These are phyloP conservation scores for Martes martes DNA, from an alignment of 2,113 vertebrate genomes.

Conservation along the genomic window DNA sequence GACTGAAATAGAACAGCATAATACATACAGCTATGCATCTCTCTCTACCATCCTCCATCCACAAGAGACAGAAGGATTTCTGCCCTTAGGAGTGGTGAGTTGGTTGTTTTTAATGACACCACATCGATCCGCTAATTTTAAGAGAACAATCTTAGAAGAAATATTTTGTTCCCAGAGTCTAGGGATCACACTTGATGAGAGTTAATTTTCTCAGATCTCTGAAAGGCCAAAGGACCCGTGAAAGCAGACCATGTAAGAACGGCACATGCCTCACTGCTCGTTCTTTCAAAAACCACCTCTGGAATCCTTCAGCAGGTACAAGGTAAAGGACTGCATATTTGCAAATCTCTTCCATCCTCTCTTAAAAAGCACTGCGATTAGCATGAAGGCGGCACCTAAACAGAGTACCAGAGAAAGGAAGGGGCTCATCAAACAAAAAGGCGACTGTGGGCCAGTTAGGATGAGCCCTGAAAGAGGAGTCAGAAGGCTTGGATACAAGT, in stretches of 20 bases:
- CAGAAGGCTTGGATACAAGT: background rate
- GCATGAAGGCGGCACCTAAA: background rate
- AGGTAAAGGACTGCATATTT: background rate
- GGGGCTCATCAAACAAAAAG: background rate
- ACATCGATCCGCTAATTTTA: constrained; percentile 54
- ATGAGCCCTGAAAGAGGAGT: background rate
- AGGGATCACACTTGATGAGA: background rate
- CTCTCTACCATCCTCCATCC: constrained; percentile 41
- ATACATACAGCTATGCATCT: constrained; percentile 52
- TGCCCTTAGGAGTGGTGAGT: constrained; percentile 21
- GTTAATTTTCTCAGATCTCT: background rate
- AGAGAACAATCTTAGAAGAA: constrained; percentile 36
- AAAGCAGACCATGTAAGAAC: background rate
- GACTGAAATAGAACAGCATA: constrained; percentile 73
- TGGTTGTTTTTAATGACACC: constrained; percentile 59
- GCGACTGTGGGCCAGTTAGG: background rate
- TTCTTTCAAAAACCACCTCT: background rate
- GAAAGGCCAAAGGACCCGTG: background rate
- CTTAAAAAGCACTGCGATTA: background rate
- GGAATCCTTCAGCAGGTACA: background rate
- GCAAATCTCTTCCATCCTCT: background rate
- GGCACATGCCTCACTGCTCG: too few relatives aligned
- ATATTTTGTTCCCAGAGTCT: background rate
- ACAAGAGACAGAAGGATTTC: constrained; percentile 71
- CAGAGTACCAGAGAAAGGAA: background rate